Evolutionary conservation across 2,113 vertebrate genomes (phyloP).

Genomic region (Peucedramus taeniatus): DNA sequence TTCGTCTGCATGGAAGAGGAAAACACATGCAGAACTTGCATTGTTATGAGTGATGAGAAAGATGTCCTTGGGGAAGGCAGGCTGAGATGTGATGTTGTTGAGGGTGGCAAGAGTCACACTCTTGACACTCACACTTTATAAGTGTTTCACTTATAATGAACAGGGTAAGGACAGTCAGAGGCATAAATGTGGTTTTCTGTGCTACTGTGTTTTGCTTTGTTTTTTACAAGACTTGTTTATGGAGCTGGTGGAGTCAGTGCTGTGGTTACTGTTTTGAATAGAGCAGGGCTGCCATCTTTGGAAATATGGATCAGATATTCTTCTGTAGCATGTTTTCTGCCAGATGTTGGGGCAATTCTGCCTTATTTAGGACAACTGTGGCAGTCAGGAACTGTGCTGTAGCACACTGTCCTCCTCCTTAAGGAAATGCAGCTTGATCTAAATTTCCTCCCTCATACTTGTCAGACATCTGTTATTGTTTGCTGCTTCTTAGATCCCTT

Average conservation of each 20-base stretch:
- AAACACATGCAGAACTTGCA: not conserved
- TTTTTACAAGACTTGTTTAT: not conserved
- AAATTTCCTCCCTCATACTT: conserved; percentile 60
- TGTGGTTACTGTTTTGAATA: not conserved
- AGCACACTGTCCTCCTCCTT: conserved; percentile 12
- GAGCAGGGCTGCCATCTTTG: not conserved
- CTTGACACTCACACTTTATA: too few relatives aligned
- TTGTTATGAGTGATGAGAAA: rapidly evolving
- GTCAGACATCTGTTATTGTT: conserved; percentile 60
- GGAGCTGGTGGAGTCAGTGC: not conserved
- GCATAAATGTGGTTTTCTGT: not conserved
- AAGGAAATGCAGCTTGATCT: conserved; percentile 64
- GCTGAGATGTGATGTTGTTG: not conserved
- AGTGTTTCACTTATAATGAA: not conserved
- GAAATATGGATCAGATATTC: not conserved
- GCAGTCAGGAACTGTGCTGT: not conserved
- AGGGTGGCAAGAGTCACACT: not conserved
- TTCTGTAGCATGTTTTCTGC: not conserved
- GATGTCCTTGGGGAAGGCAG: not conserved
- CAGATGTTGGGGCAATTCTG: not conserved
- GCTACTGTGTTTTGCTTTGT: not conserved
- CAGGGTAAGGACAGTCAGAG: not conserved
- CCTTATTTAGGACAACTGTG: not conserved
- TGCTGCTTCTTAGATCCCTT: conserved; percentile 50
- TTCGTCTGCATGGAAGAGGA: rapidly evolving